phyloP scores from a whole-genome alignment of 1,140 invertebrate genomes.

The Helicoverpa zea region DNA sequence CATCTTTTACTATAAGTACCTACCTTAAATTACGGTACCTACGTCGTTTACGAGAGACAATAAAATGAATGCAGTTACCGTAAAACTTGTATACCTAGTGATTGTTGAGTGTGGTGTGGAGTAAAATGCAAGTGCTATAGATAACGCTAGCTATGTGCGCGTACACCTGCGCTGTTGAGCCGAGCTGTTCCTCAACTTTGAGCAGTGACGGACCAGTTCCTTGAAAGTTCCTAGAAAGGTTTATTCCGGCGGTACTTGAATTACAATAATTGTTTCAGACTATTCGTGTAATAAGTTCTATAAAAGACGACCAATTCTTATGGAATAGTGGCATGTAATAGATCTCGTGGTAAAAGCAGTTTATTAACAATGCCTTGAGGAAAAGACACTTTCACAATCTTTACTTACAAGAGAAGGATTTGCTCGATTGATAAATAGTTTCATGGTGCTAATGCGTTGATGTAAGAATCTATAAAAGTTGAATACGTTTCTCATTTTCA shows the following conservation, averaged over 20 bases:
- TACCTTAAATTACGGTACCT: background rate
- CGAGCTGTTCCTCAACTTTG: background rate
- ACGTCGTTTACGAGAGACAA: constrained; percentile 31
- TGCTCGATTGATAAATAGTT: too few species aligned
- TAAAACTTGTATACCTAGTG: constrained; percentile 15
- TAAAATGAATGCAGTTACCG: constrained; percentile 28
- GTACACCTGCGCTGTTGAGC: constrained; percentile 12
- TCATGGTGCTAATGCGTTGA: too few species aligned
- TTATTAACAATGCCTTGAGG: too few species aligned
- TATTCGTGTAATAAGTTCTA: too few species aligned
- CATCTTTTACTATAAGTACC: background rate
- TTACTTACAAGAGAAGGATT: too few species aligned
- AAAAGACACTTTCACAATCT: too few species aligned
- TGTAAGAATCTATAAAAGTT: too few species aligned
- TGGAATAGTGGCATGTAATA: too few species aligned
- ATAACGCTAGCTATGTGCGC: background rate
- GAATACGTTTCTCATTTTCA: too few species aligned
- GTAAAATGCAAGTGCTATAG: background rate
- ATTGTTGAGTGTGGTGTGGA: background rate
- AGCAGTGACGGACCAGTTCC: background rate
- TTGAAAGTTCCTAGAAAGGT: background rate
- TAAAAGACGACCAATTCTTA: too few species aligned
- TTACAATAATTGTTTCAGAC: background rate
- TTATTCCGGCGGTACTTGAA: background rate
- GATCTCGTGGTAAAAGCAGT: too few species aligned